phyloP scores from a whole-genome alignment of 2,113 vertebrate genomes.

The Puntigrus tetrazona region DNA sequence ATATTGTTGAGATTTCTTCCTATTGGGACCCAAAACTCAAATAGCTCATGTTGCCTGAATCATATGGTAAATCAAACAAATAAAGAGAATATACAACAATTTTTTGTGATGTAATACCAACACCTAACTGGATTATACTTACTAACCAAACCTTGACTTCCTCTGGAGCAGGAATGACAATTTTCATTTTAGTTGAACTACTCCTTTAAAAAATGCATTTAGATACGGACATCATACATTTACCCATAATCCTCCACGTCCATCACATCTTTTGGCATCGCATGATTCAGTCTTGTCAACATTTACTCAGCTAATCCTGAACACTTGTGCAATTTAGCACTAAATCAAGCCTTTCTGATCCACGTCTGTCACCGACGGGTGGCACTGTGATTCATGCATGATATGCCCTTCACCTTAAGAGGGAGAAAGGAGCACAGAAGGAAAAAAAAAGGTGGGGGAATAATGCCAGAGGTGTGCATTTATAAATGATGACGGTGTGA shows the following conservation, averaged over 20 bases:
- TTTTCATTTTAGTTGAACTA: background rate
- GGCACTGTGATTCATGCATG: constrained; percentile 37
- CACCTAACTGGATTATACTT: background rate
- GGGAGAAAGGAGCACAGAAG: background rate
- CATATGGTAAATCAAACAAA: background rate
- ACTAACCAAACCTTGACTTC: background rate
- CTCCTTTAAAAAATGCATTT: background rate
- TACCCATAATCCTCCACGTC: background rate
- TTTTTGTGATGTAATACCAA: background rate
- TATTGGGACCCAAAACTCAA: background rate
- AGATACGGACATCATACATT: background rate
- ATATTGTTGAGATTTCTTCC: background rate
- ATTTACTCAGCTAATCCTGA: constrained; percentile 19
- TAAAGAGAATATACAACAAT: background rate
- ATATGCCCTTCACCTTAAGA: constrained; percentile 21
- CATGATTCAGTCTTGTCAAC: background rate
- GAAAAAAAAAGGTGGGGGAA: background rate
- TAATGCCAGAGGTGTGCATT: constrained; percentile 34
- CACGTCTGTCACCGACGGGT: background rate
- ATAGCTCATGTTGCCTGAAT: background rate
- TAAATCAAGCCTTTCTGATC: constrained; percentile 36
- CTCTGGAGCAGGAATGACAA: background rate
- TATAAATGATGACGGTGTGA: constrained; percentile 36
- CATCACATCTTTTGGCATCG: background rate
- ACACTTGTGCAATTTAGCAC: constrained; percentile 26